Base-by-base conservation (phyloP, 92 coral and sea anemone species). In the Paragorgia papillata region DNA sequence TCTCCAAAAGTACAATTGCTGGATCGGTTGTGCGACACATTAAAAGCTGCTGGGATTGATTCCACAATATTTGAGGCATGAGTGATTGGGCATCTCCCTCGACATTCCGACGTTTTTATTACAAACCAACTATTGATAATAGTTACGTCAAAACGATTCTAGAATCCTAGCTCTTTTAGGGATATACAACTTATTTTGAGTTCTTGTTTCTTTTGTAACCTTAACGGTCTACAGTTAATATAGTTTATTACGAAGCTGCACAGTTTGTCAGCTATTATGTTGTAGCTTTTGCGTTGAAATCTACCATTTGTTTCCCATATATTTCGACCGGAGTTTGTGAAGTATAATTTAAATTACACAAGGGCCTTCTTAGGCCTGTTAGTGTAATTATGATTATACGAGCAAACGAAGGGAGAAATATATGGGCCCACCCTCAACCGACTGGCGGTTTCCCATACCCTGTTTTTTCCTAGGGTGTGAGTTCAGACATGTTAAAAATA, bases 1-100 rank as follows among this genome's bases (percentile, higher is more conserved):
- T 84, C 0, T 83, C 88, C 9, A 78, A 66, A 66, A 85, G 70
- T 63, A 62, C 87, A 34, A 73, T 82, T 40, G 69, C 89, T 50
- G 57, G 86, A 66, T 88, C n/a, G 88, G 92, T 28, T 88, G 22
- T 80, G 79, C 73, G 86, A 81, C 58, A 66, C 70, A 35, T 69
- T 88, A 69, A 15, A 49, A 31, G 81, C 62, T 26, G 86, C 92
- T 62, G 88, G 92, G 17, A 88, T 88, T 46, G 56, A 81, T 61
- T 73, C 84, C 29, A 29, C 63, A 44, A 54, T 79, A 31, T 87
- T 87, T 60, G 84, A 84, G 60, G 82, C 83, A 14, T 46, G 75
- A 59, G 75, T 41, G 75, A 68, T 26, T 68, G 58, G 75, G 46
- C 75, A 27, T 54, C 77, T 0, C 46, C 77, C 26, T 50, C 62